Base-by-base conservation (phyloP, 2,113 vertebrate species). In the Phrynocephalus versicolor region DNA sequence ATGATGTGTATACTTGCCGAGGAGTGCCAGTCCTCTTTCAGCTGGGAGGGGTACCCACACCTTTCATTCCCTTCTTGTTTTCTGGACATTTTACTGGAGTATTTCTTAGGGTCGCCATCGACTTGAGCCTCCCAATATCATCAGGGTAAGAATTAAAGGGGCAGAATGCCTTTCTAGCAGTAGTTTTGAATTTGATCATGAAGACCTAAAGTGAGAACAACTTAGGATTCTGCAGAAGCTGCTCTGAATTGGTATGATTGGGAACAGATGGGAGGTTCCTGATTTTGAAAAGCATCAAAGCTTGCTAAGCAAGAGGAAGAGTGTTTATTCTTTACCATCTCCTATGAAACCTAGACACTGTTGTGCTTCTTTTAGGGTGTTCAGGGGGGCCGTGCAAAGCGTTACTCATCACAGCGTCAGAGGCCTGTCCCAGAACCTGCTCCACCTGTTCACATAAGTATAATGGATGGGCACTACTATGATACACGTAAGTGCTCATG, bases 391-490 rank as follows among this genome's bases (percentile, higher is more conserved):
- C 97, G 98, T 0, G 99, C 97, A 72, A 99, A 99, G 37, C 97
- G 98, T 35, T 99, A 99, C 93, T 99, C 99, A 0, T 98, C 99
- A 1, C 99, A 99, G 89, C 94, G 99, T 5, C 98, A 99, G 94
- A 96, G 99, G 79, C 92, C 96, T 0, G 98, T 98, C 1, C 98
- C 98, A 0, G 98, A 98, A 65, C 97, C 98, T 0, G 91, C 94
- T 0, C 97, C 98, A 1, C 97, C 99, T 41, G 95, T 99, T 95
- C 99, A 99, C 92, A 97, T 99, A 92, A 98, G 98, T 80, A 98
- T 99, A 92, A 95, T 99, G 98, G 99, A 99, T 89, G 97, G 98
- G 74, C 98, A 98, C 95, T 99, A 98, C 95, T 99, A 99, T 0
- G 99, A 99, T 62, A 97, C 98, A 94, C 64, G 99, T 99, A 94